Evolutionary conservation across 2,888 invertebrate species (phyloP).

Genomic region (Acrobasis repandana): DNA sequence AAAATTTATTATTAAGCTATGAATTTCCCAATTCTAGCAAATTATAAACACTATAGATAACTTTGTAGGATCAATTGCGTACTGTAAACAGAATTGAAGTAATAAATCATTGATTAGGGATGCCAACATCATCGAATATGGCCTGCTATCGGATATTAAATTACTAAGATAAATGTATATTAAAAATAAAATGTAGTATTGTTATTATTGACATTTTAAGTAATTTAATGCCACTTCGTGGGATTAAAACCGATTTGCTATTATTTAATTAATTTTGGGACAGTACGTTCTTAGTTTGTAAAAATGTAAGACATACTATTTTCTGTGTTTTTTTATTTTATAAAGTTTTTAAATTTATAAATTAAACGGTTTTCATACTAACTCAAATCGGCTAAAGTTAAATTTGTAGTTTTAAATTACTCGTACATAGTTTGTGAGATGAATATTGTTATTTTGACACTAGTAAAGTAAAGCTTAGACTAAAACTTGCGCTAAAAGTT

Average conservation of each 20-base stretch:
- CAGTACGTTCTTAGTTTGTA: too few relatives aligned
- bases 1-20: neutral
- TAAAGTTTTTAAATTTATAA: neutral
- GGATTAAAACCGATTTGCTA: neutral
- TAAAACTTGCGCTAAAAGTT: too few relatives aligned
- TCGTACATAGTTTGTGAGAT: too few relatives aligned
- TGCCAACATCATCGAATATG: constrained; percentile 14
- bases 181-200: too few relatives aligned
- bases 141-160: neutral
- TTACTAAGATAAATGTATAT: constrained; percentile 16
- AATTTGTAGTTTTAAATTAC: too few relatives aligned
- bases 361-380: too few relatives aligned
- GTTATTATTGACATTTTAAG: constrained; percentile 3
- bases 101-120: constrained; percentile 18
- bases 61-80: neutral
- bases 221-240: neutral
- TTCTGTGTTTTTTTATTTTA: constrained; percentile 1
- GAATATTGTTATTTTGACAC: too few relatives aligned
- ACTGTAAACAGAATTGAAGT: constrained; percentile 2
- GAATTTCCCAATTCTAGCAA: neutral
- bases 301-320: too few relatives aligned
- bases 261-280: neutral
- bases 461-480: too few relatives aligned
- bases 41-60: neutral
- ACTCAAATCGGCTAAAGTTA: too few relatives aligned